Conservation (phyloP, 2,113 vertebrate species). For the Rattus norvegicus region DNA sequence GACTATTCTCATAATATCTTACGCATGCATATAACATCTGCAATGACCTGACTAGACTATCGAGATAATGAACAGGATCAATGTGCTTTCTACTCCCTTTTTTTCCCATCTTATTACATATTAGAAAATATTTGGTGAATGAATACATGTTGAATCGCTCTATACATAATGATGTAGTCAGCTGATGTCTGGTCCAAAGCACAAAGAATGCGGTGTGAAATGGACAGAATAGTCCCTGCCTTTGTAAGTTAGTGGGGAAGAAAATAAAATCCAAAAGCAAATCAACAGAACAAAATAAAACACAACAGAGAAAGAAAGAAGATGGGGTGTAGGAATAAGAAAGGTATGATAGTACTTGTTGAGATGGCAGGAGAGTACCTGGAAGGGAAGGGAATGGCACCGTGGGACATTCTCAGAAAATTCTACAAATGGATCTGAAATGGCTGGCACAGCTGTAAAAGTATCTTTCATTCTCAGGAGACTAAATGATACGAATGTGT, state of each 20-base stretch:
- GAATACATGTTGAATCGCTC: background rate
- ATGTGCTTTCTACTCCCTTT: background rate
- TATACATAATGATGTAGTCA: background rate
- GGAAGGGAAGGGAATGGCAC: background rate
- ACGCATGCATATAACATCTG: background rate
- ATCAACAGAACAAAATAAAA: background rate
- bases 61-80: background rate
- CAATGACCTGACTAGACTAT: background rate
- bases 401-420: background rate
- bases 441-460: background rate
- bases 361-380: too few relatives aligned
- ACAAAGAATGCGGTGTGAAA: background rate
- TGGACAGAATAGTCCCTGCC: background rate
- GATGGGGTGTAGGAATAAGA: background rate
- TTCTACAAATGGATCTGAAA: background rate
- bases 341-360: background rate
- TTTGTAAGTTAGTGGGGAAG: background rate
- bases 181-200: background rate
- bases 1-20: background rate
- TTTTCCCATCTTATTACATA: background rate
- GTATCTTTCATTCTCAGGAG: conserved; percentile 27
- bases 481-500: background rate
- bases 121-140: conserved; percentile 11
- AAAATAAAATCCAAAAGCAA: background rate
- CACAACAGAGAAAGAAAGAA: background rate